phyloP scores from a whole-genome alignment of 1,140 invertebrate genomes.

The Homalodisca vitripennis region DNA sequence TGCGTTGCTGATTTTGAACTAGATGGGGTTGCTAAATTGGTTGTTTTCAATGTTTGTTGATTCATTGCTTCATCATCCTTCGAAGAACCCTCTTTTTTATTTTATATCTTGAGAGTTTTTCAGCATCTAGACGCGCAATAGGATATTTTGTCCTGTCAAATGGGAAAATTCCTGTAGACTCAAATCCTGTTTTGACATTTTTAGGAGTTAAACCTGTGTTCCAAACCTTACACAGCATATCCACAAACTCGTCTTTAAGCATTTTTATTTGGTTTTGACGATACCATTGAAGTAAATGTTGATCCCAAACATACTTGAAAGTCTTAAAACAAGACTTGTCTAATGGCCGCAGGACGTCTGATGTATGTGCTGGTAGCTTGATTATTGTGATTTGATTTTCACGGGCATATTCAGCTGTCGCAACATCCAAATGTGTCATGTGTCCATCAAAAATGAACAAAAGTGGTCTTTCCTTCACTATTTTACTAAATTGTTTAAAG shows the following conservation, averaged over 20 bases:
- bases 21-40: too few species aligned
- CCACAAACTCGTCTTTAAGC: slow-evolving; percentile 23
- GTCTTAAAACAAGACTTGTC: slow-evolving; percentile 28
- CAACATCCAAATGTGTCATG: slow-evolving; percentile 28
- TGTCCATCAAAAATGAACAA: slow-evolving; percentile 32
- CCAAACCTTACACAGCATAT: slow-evolving; percentile 27
- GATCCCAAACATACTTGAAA: slow-evolving; percentile 26
- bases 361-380: slow-evolving; percentile 31
- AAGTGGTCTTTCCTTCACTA: slow-evolving; percentile 26
- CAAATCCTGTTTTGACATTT: slow-evolving; percentile 25
- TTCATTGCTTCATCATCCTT: too few species aligned
- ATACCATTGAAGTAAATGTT: slow-evolving; percentile 26
- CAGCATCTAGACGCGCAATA: slow-evolving; percentile 19
- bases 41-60: too few species aligned
- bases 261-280: slow-evolving; percentile 21
- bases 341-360: slow-evolving; percentile 29
- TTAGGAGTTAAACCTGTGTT: slow-evolving; percentile 14
- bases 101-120: slow-evolving; percentile 28
- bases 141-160: slow-evolving; percentile 27
- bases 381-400: slow-evolving; percentile 22
- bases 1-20: too few species aligned
- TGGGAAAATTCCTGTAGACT: slow-evolving; percentile 23
- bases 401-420: slow-evolving; percentile 16
- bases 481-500: slow-evolving; percentile 18
- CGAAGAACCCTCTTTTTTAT: too few species aligned